Evolutionary conservation across 1,140 invertebrate genomes (phyloP), one percentile per base, ranked within the genome.

Genomic region (Parasteatoda tepidariorum): DNA sequence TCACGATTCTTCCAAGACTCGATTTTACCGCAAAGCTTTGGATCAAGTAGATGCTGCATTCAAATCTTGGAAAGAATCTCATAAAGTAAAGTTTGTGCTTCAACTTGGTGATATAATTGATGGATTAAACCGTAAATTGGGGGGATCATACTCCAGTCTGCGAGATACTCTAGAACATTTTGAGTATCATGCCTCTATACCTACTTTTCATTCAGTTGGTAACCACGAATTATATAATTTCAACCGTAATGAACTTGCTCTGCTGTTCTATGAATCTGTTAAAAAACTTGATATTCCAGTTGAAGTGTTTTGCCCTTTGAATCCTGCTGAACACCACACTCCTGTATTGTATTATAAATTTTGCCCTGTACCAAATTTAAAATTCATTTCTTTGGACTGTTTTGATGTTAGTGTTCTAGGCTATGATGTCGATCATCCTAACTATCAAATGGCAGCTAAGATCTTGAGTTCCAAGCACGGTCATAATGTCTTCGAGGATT

Each of bases 141-240:
- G 85, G 11, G 54, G 85, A 2, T 84, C 85, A 11, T 41, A 54
- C n/a, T 41, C 15, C 30, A 79, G 85, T 28, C 64, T 86, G 4
- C 28, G 59, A 13, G 64, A 67, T 26, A 84, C 83, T 11, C 33
- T 86, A 22, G 57, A 48, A n/a, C 48, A 73, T 48, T 86, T 87
- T 84, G 85, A 86, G 62, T 38, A 84, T 31, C 78, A 85, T 79
- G 33, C 86, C 30, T 34, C 70, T 4, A 86, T 87, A 68, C 86
- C 88, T 9, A 85, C 87, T 0, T 88, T 87, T 75, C 88, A 89
- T 83, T 81, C 88, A 4, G 86, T 88, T 38, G 89, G 89, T 24
- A 90, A 90, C 84, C 89, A 90, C 85, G 89, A 90, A 85, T 84
- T 90, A 1, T 90, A 90, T 83, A 90, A 90, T 85, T 88, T 89